These are phyloP conservation scores for Diglossa cyanea DNA, from an alignment of 2,797 vertebrate genomes.

Conservation along the genomic window DNA sequence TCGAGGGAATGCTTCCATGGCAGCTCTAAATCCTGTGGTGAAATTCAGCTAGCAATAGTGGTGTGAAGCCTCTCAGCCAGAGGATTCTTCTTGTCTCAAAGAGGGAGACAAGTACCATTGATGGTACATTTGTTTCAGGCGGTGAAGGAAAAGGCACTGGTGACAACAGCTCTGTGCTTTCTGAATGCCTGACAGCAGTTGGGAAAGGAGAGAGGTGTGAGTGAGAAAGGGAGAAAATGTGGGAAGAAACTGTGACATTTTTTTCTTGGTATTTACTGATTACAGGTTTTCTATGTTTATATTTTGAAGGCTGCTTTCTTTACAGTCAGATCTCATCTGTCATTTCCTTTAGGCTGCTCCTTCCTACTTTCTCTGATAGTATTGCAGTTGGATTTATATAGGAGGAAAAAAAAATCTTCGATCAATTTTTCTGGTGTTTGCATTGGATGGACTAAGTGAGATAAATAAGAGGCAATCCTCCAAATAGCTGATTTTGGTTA, in stretches of 20 bases:
- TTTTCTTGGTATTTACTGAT: background rate
- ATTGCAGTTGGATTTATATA: background rate
- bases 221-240: background rate
- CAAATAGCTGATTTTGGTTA: background rate
- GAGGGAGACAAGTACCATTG: background rate
- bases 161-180: background rate
- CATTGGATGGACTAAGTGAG: background rate
- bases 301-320: background rate
- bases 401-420: background rate
- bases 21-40: background rate
- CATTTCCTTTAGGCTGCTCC: background rate
- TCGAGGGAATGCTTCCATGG: background rate
- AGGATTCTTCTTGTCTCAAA: background rate
- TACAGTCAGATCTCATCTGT: background rate
- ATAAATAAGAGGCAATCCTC: background rate
- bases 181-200: fast-evolving
- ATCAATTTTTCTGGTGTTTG: background rate
- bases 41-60: background rate
- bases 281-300: background rate
- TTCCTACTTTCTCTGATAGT: background rate
- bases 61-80: background rate
- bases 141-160: background rate
- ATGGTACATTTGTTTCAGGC: background rate
- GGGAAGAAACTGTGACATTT: background rate
- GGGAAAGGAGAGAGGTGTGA: background rate